Evolutionary conservation across 2,797 vertebrate species (phyloP).

Genomic region (Trichosurus vulpecula): DNA sequence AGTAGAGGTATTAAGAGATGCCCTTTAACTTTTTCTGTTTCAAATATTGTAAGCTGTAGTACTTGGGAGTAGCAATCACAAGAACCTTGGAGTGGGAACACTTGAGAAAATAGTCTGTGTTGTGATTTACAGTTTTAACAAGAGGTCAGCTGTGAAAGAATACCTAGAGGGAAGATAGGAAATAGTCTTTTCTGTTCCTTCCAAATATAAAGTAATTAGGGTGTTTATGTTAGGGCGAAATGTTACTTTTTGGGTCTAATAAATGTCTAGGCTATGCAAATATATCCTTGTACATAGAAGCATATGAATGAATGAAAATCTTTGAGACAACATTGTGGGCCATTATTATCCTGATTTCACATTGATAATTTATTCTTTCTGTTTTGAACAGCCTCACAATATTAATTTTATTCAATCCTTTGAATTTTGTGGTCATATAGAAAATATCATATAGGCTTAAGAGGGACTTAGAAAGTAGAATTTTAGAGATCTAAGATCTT

Average conservation of each 20-base stretch:
- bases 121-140: background rate
- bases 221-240: background rate
- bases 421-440: conserved; percentile 50
- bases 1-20: conserved; percentile 9
- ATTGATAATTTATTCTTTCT: background rate
- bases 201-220: background rate
- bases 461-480: conserved; percentile 27
- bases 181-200: background rate
- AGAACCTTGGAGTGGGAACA: background rate
- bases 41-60: background rate
- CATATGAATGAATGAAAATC: conserved; percentile 18
- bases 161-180: background rate
- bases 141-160: background rate
- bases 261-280: background rate
- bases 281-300: background rate
- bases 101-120: background rate
- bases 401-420: conserved; percentile 38
- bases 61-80: background rate
- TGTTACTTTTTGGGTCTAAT: background rate
- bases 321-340: background rate
- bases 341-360: background rate
- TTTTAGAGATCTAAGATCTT: conserved; percentile 18
- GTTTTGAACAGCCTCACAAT: conserved; percentile 13
- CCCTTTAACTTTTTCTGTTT: background rate
- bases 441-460: background rate